phyloP scores from a whole-genome alignment of 2,797 vertebrate genomes.

The Dendrocincla fuliginosa region DNA sequence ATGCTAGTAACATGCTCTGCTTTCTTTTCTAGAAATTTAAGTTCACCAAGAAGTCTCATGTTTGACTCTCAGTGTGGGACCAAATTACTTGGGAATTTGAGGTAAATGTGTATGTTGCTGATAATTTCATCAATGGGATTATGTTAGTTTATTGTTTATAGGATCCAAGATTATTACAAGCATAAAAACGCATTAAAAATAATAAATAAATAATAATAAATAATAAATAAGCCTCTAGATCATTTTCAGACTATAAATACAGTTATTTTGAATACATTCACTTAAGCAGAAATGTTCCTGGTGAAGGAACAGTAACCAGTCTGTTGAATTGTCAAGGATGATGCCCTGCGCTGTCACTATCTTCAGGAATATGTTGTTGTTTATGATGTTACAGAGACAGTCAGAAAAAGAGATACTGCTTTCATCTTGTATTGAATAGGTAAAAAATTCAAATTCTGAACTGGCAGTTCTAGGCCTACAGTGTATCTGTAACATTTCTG shows the following conservation, averaged over 20 bases:
- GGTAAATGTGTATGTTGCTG: neutral
- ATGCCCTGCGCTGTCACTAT: conserved; percentile 4
- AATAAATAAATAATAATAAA: no score
- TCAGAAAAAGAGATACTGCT: neutral
- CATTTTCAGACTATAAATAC: neutral
- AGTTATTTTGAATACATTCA: neutral
- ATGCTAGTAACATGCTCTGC: neutral
- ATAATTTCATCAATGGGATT: neutral
- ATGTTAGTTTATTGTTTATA: neutral
- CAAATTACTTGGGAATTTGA: neutral
- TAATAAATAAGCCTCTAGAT: accelerated
- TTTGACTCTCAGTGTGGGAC: neutral
- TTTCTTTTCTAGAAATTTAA: neutral
- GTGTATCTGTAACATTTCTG: neutral
- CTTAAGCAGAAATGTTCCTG: neutral
- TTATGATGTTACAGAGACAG: neutral
- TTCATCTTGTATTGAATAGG: conserved; percentile 19
- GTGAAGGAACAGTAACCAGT: neutral
- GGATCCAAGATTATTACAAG: neutral
- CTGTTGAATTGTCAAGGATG: neutral
- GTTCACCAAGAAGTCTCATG: neutral
- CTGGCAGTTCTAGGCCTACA: conserved; percentile 34
- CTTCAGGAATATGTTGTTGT: neutral
- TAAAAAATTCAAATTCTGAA: neutral
- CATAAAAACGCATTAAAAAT: neutral